A percentile compares a stretch with the other conserved stretches of the same genome.
phyloP scores from a whole-genome alignment of 2,113 vertebrate species.

The Camarhynchus parvulus region DNA sequence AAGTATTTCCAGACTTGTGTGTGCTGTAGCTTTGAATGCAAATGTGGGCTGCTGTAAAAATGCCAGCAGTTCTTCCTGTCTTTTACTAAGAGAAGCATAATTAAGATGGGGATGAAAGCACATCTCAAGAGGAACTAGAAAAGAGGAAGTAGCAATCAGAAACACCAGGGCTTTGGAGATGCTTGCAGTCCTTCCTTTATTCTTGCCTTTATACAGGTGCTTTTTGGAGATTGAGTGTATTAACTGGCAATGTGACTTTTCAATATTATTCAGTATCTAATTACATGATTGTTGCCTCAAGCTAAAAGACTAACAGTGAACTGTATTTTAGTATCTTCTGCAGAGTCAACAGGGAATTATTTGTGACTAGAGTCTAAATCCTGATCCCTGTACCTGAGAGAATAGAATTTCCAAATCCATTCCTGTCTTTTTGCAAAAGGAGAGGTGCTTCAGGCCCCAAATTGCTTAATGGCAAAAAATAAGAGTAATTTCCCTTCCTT shows the following conservation, averaged over 20 bases:
- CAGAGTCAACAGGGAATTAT: background rate
- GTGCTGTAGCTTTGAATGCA: accelerated
- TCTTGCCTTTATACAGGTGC: background rate
- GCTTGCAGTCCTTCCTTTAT: background rate
- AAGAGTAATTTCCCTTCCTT: background rate
- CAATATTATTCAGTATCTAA: background rate
- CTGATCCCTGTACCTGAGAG: background rate
- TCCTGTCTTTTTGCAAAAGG: background rate
- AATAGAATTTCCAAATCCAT: background rate
- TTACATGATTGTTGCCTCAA: background rate
- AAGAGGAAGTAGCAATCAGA: background rate
- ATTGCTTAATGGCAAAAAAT: background rate
- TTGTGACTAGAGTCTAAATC: background rate
- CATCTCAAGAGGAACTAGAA: background rate
- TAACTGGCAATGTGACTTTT: background rate
- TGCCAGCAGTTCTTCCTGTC: background rate
- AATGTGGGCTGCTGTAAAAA: background rate
- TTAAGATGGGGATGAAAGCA: background rate
- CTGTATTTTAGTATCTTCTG: background rate
- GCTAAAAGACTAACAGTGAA: background rate
- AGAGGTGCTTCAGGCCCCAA: background rate
- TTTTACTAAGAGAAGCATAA: background rate
- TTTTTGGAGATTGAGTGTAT: background rate
- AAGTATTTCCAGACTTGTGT: background rate
- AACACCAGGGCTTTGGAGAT: background rate